Conservation (phyloP, 2,113 vertebrate genomes). For the Rhinopomastus cyanomelas region DNA sequence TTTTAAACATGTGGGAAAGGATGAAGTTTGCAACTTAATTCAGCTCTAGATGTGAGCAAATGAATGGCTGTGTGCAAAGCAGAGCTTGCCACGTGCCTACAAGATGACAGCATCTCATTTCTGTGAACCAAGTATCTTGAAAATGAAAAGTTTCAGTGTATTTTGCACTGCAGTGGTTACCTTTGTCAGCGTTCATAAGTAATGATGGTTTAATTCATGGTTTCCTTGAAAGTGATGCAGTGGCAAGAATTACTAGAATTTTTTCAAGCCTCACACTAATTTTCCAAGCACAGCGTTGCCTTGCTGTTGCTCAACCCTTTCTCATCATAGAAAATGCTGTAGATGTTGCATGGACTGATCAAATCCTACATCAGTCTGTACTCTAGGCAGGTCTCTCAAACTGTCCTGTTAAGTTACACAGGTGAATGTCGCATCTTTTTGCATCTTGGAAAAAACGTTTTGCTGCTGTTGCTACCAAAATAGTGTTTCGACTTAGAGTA, state of each 20-base stretch:
- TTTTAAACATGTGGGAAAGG: not conserved
- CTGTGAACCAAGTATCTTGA: not conserved
- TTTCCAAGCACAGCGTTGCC: not conserved
- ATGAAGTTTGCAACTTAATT: not conserved
- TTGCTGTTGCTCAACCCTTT: not conserved
- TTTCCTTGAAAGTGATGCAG: not conserved
- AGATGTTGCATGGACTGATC: not conserved
- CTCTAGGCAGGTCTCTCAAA: not conserved
- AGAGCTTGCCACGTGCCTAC: not conserved
- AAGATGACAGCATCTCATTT: not conserved
- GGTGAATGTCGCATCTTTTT: not conserved
- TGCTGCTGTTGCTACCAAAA: accelerated
- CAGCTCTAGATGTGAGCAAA: not conserved
- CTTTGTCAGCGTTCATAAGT: not conserved
- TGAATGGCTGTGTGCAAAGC: not conserved
- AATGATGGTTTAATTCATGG: not conserved
- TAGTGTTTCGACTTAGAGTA: not conserved
- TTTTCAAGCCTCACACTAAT: not conserved
- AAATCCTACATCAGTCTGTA: not conserved
- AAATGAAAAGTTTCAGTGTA: not conserved
- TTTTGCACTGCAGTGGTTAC: not conserved
- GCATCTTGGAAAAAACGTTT: not conserved
- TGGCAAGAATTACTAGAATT: not conserved
- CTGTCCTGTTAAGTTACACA: not conserved
- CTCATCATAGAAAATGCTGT: not conserved